Evolutionary conservation across 2,113 vertebrate species (phyloP), one percentile per base, ranked within the genome.

Genomic region (Gobius niger): DNA sequence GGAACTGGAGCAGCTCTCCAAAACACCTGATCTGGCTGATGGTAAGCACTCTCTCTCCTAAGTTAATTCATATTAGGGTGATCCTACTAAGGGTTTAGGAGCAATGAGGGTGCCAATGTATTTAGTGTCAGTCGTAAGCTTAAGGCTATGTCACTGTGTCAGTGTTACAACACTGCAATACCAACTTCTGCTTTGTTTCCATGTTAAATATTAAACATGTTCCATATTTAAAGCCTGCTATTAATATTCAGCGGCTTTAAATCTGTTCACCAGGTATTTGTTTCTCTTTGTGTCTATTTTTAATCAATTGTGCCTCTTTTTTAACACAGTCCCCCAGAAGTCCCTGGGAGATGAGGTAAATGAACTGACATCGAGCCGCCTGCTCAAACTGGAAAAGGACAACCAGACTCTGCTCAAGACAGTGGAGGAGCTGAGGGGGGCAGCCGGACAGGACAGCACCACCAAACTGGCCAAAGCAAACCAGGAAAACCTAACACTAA

Each of bases 1-100:
- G 98, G 97, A 99, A 73, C 91, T 99, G 68, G 98, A 99, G 75
- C 98, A 99, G 78, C 95, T 99, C 9, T 96, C 95, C 59, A 98
- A 96, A 90, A 96, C 96, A 34, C 95, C 95, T 42, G 98, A 99
- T 18, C 85, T 95, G 68, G 92, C 93, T 12, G 96, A 99, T 87
- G 95, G 96, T 99, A 90, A 84, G 75, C 44, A 46, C 44, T 46
- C 7, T 9, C 10, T 9, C 7, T 46, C 7, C 47, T 14, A 15
- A 59, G 3, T 59, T 12, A 12, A 44, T 44, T 34, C 8, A 41
- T 16, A 18, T 13, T 13, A 8, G 24, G 24, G 10, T 52, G 59
- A 70, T 53, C 34, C 47, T 15, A 52, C 14, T 47, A 56, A 44
- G 60, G n/a, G 15, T 47, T 18, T 44, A 63, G 9, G 42, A 47